Evolutionary conservation across 2,888 invertebrate genomes (phyloP), one percentile per base, ranked within the genome.

Genomic region (Polydrusus tereticollis): DNA sequence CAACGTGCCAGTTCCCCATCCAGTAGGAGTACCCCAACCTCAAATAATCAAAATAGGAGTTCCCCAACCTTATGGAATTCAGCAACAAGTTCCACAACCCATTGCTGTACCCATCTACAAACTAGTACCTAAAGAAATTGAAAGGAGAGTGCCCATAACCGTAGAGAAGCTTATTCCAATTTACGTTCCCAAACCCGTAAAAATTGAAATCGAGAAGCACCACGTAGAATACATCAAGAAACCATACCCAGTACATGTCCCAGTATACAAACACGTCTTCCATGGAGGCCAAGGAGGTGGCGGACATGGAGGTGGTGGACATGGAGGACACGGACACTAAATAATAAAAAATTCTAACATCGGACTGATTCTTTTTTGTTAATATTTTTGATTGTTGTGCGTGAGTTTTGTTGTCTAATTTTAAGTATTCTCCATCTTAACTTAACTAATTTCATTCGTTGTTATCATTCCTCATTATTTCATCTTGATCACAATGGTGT

Each of bases 31-130:
- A 0, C 90, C 91, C 3, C 91, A 92, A 12, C 92, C 90, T 20
- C 90, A 90, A 83, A 88, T 90, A 79, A 88, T 93, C 76, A 91
- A 91, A 83, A 87, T 93, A 45, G 90, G 92, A 67, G 92, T 93
- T 52, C 93, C 93, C 2, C 91, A 93, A 71, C 93, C 93, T 1
- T 92, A 92, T 85, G 90, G 93, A 0, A 92, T 93, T 0, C 92
- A 92, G 79, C 88, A 93, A 0, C 84, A 88, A 0, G 90, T 93
- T 29, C 91, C 93, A 68, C 92, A 92, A 80, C 92, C 92, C 77
- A 90, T 93, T 62, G 90, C 90, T 73, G 89, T 92, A 55, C 92
- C 93, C 0, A 90, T 92, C 65, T 93, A 92, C 80, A 92, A 92
- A 86, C 87, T 90, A 79, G 91, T 92, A 2, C 91, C 91, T 10